Percentiles rank a stretch among this genome's conserved stretches.
Conservation (phyloP, 1,140 invertebrate species). For the Drosophila kohkoa region DNA sequence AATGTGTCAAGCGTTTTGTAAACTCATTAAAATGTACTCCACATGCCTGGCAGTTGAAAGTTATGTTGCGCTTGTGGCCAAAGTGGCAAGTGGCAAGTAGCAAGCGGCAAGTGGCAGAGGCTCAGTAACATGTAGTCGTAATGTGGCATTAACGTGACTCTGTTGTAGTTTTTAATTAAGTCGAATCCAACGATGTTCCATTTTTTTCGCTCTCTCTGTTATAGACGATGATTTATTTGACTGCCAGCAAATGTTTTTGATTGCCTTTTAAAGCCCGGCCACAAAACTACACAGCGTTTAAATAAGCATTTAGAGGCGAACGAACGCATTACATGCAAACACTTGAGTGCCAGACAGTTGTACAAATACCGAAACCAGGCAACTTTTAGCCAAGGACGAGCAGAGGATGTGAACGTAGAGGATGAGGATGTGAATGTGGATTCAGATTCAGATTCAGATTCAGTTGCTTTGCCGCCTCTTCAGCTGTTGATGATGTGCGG, state of each 20-base stretch:
- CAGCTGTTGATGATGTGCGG: slow-evolving; percentile 63
- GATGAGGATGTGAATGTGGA: background rate
- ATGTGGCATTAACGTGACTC: slow-evolving; percentile 44
- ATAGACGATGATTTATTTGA: slow-evolving; percentile 60
- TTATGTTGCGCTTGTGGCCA: slow-evolving; percentile 46
- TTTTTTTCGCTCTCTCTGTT: background rate
- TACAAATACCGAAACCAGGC: slow-evolving; percentile 53
- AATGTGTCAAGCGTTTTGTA: slow-evolving; percentile 82
- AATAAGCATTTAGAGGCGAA: slow-evolving; percentile 69
- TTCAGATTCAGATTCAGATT: slow-evolving; percentile 32
- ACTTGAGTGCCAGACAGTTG: slow-evolving; percentile 69
- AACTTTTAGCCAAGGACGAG: slow-evolving; percentile 60
- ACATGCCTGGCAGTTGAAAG: slow-evolving; percentile 61
- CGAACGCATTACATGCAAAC: slow-evolving; percentile 60
- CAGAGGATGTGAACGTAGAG: background rate
- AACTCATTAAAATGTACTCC: slow-evolving; percentile 78
- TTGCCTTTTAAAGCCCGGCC: slow-evolving; percentile 65
- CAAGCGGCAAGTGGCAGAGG: slow-evolving; percentile 15
- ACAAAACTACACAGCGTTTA: slow-evolving; percentile 66
- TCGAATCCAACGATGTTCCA: slow-evolving; percentile 13
- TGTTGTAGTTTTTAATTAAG: slow-evolving; percentile 45
- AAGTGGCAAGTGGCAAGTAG: slow-evolving; percentile 7
- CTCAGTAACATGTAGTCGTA: slow-evolving; percentile 6
- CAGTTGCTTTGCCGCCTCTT: slow-evolving; percentile 30
- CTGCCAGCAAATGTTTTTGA: slow-evolving; percentile 31